A percentile compares a stretch with the other conserved stretches of the same genome.
phyloP scores from a whole-genome alignment of 2,113 vertebrate species.

The Indicator indicator region DNA sequence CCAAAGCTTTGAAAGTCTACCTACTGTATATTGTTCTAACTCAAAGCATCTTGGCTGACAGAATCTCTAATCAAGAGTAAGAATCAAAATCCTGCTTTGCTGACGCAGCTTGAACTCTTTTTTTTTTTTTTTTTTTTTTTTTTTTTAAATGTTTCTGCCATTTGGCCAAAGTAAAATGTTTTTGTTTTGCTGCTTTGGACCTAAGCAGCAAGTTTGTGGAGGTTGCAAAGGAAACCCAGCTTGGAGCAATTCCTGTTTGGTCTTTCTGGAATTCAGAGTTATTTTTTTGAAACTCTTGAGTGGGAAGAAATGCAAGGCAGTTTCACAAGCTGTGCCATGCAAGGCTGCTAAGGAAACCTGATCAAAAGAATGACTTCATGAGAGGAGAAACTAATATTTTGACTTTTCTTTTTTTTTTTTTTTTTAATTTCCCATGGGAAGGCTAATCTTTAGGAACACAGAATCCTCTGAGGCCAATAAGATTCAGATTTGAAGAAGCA shows the following conservation, averaged over 20 bases:
- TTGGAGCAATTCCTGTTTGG: constrained; percentile 78
- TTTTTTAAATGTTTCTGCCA: constrained; percentile 49
- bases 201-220: constrained; percentile 31
- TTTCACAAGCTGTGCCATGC: constrained; percentile 64
- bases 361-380: constrained; percentile 71
- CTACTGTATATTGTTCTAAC: constrained; percentile 81
- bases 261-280: constrained; percentile 71
- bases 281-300: constrained; percentile 38
- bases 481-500: constrained; percentile 55
- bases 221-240: constrained; percentile 69
- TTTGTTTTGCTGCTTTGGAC: constrained; percentile 33
- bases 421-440: constrained; percentile 72
- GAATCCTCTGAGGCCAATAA: constrained; percentile 74
- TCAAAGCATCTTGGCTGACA: constrained; percentile 63
- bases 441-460: constrained; percentile 79
- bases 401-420: constrained; percentile 9
- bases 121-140: background rate
- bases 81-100: constrained; percentile 58
- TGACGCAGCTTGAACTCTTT: constrained; percentile 47
- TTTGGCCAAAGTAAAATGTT: constrained; percentile 31
- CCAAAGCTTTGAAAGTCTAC: constrained; percentile 74
- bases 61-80: constrained; percentile 69
- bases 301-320: constrained; percentile 49
- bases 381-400: constrained; percentile 57
- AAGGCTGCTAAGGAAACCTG: constrained; percentile 47